Base-by-base conservation (phyloP, 2,888 invertebrate genomes). In the Agrotis ipsilon region DNA sequence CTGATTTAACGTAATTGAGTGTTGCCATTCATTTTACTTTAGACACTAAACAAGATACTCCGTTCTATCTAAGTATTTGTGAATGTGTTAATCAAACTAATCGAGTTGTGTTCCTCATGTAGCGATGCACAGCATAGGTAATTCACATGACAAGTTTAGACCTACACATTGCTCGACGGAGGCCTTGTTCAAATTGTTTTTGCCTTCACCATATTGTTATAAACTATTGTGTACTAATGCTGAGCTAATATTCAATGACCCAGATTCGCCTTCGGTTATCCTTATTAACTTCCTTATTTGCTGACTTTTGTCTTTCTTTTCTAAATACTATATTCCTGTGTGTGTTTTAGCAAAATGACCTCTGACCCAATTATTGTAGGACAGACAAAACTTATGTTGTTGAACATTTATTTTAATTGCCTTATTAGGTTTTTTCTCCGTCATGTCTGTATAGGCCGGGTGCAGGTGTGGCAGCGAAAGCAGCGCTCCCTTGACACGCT, bases 401-500 rank as follows among this genome's bases (percentile, higher is more conserved):
- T 58, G 49, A 64, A 76, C 68, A 64, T 75, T 73, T 80, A 79
- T 68, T 82, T 78, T 80, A 75, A 78, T 83, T 83, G 78, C 86
- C 86, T 73, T 87, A 86, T 87, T 88, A 85, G 87, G 86, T 78
- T 87, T 89, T 88, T 87, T 83, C 84, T 82, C 80, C 75, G 71
- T 84, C 76, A 77, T 81, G 72, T 83, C 81, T 88, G 86, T 88
- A 87, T 92, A 89, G 91, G 90, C 88, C 89, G 83, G 84, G 86
- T 86, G 87, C 91, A 92, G 95, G 94, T 93, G 94, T 92, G 94
- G 92, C 94, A 91, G 95, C 94, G 96, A 96, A 96, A 96, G 96
- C 96, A 95, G 94, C 89, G 93, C 94, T 95, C 96, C 96, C 96
- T 96, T 96, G 96, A 96, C 96, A 96, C 91, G 95, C 92, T 92